Evolutionary conservation across 2,888 invertebrate species (phyloP), one percentile per base, ranked within the genome.

Genomic region (Kryphioiulus occultus): DNA sequence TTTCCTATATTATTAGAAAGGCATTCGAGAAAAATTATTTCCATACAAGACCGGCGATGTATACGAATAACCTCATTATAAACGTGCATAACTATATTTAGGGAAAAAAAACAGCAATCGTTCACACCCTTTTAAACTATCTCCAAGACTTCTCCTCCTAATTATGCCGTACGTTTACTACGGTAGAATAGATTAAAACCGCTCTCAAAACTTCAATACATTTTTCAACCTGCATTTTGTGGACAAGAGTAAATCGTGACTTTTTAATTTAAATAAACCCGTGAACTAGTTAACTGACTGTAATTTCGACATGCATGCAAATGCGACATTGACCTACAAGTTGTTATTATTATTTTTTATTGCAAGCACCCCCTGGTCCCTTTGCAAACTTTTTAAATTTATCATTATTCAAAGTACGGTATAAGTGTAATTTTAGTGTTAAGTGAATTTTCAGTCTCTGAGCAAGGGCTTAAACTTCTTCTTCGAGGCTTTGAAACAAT

Each of bases 1-100:
- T 68, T 68, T 68, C 68, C 68, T 68, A 68, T 26, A 68, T 68
- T 22, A 68, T 68, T 68, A 68, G 68, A 26, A 68, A 68, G 19
- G 68, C 22, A 26, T 68, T 19, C 68, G 68, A 68, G 26, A 68
- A 68, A 59, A 68, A 68, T 3, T 26, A 68, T 68, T 68, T 26
- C 26, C 26, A 68, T 68, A 26, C 3, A 68, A n/a, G 68, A 68
- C 26, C 68, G 19, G 26, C 10, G 68, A 26, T 68, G 68, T 4
- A 68, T 68, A 68, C 68, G 68, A 68, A 68, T 68, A 68, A 68
- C 68, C 68, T 68, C 68, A 68, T 68, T 68, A 68, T 68, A 68
- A 68, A 68, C 19, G 26, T 26, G 68, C 68, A 68, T 68, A 68
- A 68, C 68, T 68, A 68, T 26, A 68, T 68, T 68, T 68, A 68